phyloP scores from a whole-genome alignment of 2,888 invertebrate species.

The Pyrrhia umbra region DNA sequence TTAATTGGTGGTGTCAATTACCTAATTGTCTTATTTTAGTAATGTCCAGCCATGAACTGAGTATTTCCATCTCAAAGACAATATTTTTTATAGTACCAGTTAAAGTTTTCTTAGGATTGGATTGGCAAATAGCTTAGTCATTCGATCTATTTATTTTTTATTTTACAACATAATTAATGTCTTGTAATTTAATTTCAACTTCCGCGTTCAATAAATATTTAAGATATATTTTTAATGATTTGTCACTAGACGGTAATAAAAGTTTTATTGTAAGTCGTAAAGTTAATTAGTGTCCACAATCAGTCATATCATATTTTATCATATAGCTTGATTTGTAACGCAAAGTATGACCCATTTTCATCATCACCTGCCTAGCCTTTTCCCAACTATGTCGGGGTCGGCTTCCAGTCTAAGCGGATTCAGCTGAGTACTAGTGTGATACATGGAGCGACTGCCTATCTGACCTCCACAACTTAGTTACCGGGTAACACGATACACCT shows the following conservation, averaged over 20 bases:
- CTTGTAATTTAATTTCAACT: constrained; percentile 2
- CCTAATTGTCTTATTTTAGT: not conserved
- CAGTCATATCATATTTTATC: not conserved
- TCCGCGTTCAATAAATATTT: constrained; percentile 23
- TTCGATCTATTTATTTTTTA: constrained; percentile 35
- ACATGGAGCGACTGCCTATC: too few species aligned
- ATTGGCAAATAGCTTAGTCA: constrained; percentile 22
- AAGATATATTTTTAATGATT: constrained; percentile 19
- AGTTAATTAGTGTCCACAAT: not conserved
- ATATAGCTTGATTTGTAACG: not conserved
- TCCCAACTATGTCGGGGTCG: too few species aligned
- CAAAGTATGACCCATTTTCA: not conserved
- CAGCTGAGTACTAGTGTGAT: too few species aligned
- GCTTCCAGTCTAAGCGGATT: too few species aligned
- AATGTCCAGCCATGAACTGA: not conserved
- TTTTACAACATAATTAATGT: constrained; percentile 6
- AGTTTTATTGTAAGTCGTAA: not conserved
- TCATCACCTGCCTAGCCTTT: too few species aligned
- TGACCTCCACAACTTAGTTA: too few species aligned
- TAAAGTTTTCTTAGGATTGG: not conserved
- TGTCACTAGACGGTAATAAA: not conserved
- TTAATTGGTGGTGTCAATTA: too few species aligned
- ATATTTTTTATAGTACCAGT: not conserved
- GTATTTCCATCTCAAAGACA: not conserved
- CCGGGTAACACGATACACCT: too few species aligned